phyloP scores from a whole-genome alignment of 2,888 invertebrate genomes.

The Eupeodes latifasciatus region DNA sequence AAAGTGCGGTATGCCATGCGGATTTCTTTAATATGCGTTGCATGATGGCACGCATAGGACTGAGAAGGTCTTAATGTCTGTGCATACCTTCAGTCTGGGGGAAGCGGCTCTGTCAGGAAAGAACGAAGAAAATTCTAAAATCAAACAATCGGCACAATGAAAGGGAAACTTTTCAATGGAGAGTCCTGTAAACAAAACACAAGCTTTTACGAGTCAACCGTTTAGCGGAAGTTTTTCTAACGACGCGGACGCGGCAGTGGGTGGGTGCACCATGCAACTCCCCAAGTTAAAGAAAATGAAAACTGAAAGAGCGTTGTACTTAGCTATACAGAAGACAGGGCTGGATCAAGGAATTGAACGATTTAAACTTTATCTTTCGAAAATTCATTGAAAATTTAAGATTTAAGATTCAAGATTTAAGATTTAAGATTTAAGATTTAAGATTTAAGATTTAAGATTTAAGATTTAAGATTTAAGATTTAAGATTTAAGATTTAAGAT shows the following conservation, averaged over 20 bases:
- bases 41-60: slow-evolving; percentile 68
- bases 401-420: too few species aligned
- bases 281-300: slow-evolving; percentile 49
- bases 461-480: too few species aligned
- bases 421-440: too few species aligned
- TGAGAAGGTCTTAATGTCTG: background rate
- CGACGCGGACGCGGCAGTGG: background rate
- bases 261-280: background rate
- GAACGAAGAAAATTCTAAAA: slow-evolving; percentile 55
- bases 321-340: background rate
- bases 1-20: slow-evolving; percentile 32
- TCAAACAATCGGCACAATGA: slow-evolving; percentile 67
- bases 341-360: background rate
- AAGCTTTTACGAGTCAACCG: slow-evolving; percentile 46
- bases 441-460: too few species aligned
- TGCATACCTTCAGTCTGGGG: slow-evolving; percentile 34
- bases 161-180: slow-evolving; percentile 65
- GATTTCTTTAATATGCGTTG: slow-evolving; percentile 57
- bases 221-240: slow-evolving; percentile 64
- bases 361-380: too few species aligned
- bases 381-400: too few species aligned
- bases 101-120: slow-evolving; percentile 4
- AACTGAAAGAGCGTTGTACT: slow-evolving; percentile 23
- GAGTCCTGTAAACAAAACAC: slow-evolving; percentile 4
- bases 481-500: background rate